phyloP scores from a whole-genome alignment of 1,140 invertebrate genomes.

The Lasioglossum albipes region DNA sequence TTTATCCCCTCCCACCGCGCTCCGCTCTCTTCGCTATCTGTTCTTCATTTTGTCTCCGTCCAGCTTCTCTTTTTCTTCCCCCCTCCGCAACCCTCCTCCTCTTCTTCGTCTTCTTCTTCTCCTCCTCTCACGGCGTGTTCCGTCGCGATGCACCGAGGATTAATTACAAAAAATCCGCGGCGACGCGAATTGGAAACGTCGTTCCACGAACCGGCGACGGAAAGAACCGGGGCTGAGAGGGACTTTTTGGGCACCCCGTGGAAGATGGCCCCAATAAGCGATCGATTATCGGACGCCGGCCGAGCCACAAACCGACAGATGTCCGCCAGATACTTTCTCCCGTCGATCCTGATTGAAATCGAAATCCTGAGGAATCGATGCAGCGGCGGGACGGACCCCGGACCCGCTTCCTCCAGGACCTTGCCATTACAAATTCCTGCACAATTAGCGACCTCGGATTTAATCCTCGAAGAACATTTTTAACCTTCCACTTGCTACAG shows the following conservation, averaged over 20 bases:
- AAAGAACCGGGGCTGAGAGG: conserved; percentile 13
- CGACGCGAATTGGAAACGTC: conserved; percentile 76
- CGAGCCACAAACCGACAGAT: conserved; percentile 47
- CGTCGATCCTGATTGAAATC: neutral
- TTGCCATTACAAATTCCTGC: too few relatives aligned
- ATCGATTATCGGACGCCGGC: conserved; percentile 32
- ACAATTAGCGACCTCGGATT: too few relatives aligned
- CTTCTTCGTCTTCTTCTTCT: conserved; percentile 25
- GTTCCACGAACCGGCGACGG: conserved; percentile 69
- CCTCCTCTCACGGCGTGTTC: conserved; percentile 22
- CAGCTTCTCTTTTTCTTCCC: neutral
- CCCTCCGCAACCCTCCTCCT: neutral
- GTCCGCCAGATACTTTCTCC: conserved; percentile 19
- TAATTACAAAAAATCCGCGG: conserved; percentile 75
- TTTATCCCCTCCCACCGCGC: conserved; percentile 15
- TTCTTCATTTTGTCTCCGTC: conserved; percentile 36
- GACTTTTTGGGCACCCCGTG: conserved; percentile 51
- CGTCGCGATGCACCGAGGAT: conserved; percentile 61
- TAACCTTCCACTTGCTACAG: too few relatives aligned
- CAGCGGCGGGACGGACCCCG: neutral
- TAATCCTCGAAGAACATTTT: too few relatives aligned
- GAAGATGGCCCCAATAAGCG: conserved; percentile 55
- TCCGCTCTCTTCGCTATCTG: conserved; percentile 38
- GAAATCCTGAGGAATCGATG: neutral
- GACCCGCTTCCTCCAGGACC: too few relatives aligned